phyloP scores from a whole-genome alignment of 2,797 vertebrate species.

The Molossus molossus region DNA sequence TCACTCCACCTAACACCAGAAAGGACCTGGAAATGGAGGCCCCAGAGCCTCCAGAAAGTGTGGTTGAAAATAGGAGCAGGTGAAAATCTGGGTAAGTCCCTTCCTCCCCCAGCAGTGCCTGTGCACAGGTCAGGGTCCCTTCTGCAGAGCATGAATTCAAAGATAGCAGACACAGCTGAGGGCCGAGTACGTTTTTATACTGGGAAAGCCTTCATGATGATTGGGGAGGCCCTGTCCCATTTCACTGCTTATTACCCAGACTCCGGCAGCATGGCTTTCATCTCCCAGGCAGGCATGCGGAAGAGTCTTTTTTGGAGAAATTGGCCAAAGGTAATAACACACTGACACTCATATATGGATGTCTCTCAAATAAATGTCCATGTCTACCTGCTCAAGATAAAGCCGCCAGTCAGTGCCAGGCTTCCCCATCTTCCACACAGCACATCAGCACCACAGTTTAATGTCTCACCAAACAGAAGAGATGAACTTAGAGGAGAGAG shows the following conservation, averaged over 20 bases:
- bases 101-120: background rate
- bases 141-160: background rate
- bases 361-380: slow-evolving; percentile 19
- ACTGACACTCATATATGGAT: background rate
- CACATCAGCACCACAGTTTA: background rate
- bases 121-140: background rate
- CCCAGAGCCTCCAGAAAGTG: background rate
- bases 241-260: background rate
- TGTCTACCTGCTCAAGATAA: background rate
- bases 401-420: background rate
- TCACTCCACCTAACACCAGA: background rate
- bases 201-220: background rate
- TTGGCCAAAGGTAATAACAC: background rate
- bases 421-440: background rate
- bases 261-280: background rate
- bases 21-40: background rate
- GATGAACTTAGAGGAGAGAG: background rate
- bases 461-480: background rate
- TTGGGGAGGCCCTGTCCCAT: background rate
- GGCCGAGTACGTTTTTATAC: background rate
- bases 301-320: slow-evolving; percentile 1
- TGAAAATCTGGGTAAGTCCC: background rate
- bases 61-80: background rate
- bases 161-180: background rate
- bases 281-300: background rate